Evolutionary conservation across 2,113 vertebrate species (phyloP), one percentile per base, ranked within the genome.

Genomic region (Camelus dromedarius): DNA sequence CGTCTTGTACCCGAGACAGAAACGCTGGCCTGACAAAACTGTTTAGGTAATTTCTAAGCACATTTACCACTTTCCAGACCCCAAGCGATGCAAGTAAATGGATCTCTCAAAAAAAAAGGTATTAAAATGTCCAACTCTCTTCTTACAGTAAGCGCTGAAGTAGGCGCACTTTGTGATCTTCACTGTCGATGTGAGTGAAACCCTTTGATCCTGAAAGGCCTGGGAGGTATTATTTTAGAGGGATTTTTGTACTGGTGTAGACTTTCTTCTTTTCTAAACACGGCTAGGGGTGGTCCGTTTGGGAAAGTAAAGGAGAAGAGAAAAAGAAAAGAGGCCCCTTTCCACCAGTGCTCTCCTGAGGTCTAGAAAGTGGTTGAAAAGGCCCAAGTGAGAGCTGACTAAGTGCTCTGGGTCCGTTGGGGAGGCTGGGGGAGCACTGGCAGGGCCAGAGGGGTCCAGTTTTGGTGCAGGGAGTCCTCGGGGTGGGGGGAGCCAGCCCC

Each of bases 381-480:
- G 24, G 60, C 6, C 10, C 19, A 0, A 8, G 22, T 5, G 38
- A 67, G 79, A 22, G 42, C 19, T 20, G 38, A 11, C 69, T 22
- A 3, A 9, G 6, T 12, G n/a, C n/a, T 50, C 38, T 20, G 30
- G 16, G 32, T 26, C 38, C 32, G 32, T 24, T 9, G n/a, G 35
- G 16, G 7, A 52, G 20, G 12, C n/a, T 30, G 50, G 54, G 38
- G 58, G 30, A 18, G 8, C 46, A 12, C 19, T 14, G 64, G 66
- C 20, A 22, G n/a, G 3, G 11, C 30, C 0, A 0, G 28, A n/a
- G 38, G 58, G 50, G 35, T 35, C 50, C 22, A 24, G 66, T n/a
- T 66, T 95, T 6, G 6, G 46, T 38, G 28, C 16, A 15, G 18
- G 48, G 64, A 75, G 50, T n/a, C 46, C 70, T 38, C 2, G 42